phyloP scores from a whole-genome alignment of 2,888 invertebrate genomes.

The Cotesia congregata region DNA sequence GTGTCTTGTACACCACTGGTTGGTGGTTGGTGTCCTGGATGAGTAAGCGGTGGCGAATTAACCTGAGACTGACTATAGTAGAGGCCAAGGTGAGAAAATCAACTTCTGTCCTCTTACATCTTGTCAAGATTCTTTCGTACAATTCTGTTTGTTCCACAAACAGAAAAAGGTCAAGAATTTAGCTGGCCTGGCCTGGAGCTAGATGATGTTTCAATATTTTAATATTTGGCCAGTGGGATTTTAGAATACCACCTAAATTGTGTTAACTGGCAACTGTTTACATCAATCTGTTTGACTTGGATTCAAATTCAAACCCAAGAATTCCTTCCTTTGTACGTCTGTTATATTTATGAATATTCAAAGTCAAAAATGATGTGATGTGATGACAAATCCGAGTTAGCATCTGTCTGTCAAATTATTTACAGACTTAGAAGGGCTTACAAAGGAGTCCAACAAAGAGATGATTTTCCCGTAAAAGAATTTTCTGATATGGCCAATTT shows the following conservation, averaged over 20 bases:
- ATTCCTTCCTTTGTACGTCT: neutral
- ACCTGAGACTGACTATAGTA: neutral
- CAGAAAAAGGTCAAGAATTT: constrained; percentile 48
- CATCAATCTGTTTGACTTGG: neutral
- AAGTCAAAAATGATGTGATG: no score
- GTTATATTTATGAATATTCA: no score
- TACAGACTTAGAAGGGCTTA: neutral
- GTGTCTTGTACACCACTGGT: constrained; percentile 5
- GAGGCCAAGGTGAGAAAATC: constrained; percentile 24
- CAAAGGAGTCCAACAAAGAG: neutral
- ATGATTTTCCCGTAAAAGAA: no score
- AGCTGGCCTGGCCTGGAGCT: neutral
- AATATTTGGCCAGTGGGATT: constrained; percentile 22
- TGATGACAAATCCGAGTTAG: neutral
- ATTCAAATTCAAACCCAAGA: neutral
- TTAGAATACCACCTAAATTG: constrained; percentile 9
- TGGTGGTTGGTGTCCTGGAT: neutral
- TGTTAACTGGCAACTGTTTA: constrained; percentile 1
- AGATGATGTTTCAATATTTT: neutral
- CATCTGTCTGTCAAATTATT: neutral
- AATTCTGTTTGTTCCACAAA: constrained; percentile 61
- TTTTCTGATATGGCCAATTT: no score
- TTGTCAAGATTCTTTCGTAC: constrained; percentile 26
- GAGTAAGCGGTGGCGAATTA: constrained; percentile 31
- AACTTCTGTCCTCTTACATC: constrained; percentile 10